Percentiles rank a stretch among this genome's conserved stretches.
Conservation (phyloP, 2,888 invertebrate genomes). For the Argynnis bischoffii region DNA sequence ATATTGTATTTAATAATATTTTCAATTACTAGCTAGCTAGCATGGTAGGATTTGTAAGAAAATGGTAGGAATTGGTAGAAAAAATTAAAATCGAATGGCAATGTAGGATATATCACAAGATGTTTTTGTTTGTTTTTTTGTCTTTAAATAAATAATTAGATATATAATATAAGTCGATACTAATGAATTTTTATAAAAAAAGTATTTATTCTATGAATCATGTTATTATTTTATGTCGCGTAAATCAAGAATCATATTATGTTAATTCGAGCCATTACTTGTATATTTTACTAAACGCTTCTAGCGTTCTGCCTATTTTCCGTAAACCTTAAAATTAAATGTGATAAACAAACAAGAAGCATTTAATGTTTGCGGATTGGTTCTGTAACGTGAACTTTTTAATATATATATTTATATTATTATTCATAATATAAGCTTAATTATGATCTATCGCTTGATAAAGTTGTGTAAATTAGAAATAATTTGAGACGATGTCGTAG, state of each 20-base stretch:
- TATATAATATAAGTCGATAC: no score
- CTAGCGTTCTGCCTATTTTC: no score
- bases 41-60: background rate
- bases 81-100: background rate
- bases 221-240: no score
- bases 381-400: background rate
- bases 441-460: slow-evolving; percentile 4
- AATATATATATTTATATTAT: background rate
- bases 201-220: no score
- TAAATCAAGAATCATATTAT: no score
- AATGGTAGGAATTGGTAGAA: slow-evolving; percentile 8
- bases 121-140: no score
- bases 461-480: slow-evolving; percentile 3
- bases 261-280: no score
- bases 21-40: background rate
- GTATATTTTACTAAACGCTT: no score
- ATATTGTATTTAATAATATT: background rate
- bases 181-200: no score
- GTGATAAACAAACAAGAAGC: background rate
- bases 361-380: background rate
- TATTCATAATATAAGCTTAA: background rate
- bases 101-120: no score
- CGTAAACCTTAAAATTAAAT: no score
- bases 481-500: slow-evolving; percentile 5
- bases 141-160: no score